Percentiles rank a stretch among this genome's conserved stretches.
Conservation (phyloP, 1,140 invertebrate genomes). For the Drosophila equinoxialis region DNA sequence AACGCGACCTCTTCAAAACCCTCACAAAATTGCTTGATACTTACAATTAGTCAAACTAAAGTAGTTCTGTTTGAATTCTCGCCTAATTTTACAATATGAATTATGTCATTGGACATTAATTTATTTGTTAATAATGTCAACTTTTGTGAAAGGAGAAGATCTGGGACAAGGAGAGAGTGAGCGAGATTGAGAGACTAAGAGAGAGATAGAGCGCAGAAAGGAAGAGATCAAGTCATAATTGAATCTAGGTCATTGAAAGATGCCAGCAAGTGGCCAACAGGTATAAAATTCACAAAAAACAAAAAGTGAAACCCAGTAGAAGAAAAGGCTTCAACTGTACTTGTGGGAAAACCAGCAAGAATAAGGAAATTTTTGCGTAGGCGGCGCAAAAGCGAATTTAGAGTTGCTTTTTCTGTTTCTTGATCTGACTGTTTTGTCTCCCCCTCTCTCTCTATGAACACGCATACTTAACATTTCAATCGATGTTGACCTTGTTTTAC, state of each 20-base stretch:
- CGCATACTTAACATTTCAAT: not conserved
- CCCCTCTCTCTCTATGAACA: not conserved
- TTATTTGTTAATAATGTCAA: not conserved
- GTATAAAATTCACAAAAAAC: slow-evolving; percentile 29
- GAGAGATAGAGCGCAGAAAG: not conserved
- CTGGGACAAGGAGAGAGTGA: not conserved
- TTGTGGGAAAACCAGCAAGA: slow-evolving; percentile 37
- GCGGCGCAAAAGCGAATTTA: slow-evolving; percentile 13
- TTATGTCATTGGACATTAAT: slow-evolving; percentile 1
- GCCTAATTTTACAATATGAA: not conserved
- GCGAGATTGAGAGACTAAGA: not conserved
- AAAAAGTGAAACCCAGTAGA: slow-evolving; percentile 29
- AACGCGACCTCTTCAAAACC: too few species aligned
- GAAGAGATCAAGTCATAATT: slow-evolving; percentile 7
- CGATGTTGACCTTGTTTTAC: slow-evolving; percentile 13
- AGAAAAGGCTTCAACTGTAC: slow-evolving; percentile 47
- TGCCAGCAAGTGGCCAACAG: slow-evolving; percentile 15
- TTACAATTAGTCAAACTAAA: too few species aligned
- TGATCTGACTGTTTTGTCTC: slow-evolving; percentile 1
- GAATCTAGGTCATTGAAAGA: slow-evolving; percentile 23
- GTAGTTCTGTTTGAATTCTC: not conserved
- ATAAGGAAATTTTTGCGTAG: slow-evolving; percentile 29
- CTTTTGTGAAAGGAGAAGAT: not conserved
- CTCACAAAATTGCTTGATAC: too few species aligned
- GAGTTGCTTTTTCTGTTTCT: slow-evolving; percentile 3